phyloP scores from a whole-genome alignment of 2,797 vertebrate species.

The Meriones psammophilus region DNA sequence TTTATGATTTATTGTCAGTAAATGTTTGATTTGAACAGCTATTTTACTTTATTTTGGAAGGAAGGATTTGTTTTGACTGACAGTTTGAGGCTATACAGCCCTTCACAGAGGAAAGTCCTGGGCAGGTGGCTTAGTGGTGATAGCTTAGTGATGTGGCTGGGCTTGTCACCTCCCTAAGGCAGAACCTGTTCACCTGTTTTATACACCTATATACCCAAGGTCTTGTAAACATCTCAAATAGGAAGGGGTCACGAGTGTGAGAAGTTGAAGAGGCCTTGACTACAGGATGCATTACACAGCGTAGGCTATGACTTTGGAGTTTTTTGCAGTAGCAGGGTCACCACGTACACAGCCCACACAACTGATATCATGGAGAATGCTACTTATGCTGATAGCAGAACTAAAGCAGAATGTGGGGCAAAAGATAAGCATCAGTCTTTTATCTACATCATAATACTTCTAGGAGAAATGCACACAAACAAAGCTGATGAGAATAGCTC shows the following conservation, averaged over 20 bases:
- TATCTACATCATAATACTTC: slow-evolving; percentile 1
- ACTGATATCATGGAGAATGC: neutral
- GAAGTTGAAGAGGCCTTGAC: neutral
- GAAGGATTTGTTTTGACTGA: neutral
- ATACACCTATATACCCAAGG: neutral
- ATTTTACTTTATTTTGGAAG: neutral
- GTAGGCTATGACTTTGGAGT: neutral
- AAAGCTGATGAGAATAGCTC: neutral
- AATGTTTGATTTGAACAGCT: neutral
- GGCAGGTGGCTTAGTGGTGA: neutral
- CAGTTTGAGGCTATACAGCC: neutral
- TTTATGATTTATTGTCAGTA: neutral
- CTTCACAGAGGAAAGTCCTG: neutral
- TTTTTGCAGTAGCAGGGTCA: neutral
- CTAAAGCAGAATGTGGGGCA: neutral
- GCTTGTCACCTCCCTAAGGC: neutral
- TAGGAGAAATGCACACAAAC: slow-evolving; percentile 12
- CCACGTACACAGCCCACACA: neutral
- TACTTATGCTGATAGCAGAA: neutral
- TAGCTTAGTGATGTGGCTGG: neutral
- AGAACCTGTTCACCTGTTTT: neutral
- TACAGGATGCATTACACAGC: neutral
- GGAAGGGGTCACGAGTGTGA: no score
- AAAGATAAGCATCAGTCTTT: neutral
- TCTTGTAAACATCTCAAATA: neutral